Conservation (phyloP, 1,140 invertebrate genomes). For the Medauroidea extradentata region DNA sequence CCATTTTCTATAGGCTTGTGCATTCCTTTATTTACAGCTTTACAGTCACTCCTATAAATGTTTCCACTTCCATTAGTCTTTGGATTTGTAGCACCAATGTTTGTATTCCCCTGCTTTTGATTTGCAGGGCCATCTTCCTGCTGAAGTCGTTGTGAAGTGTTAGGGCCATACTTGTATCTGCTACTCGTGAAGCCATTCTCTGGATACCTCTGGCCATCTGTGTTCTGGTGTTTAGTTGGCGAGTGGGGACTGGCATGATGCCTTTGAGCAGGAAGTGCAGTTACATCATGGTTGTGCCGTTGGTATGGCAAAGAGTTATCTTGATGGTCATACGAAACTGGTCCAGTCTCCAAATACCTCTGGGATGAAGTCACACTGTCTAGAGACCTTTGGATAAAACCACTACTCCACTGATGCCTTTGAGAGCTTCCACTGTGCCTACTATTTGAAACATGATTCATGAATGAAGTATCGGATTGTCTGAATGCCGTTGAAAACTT, state of each 20-base stretch:
- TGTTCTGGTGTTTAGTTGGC: background rate
- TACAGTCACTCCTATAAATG: slow-evolving; percentile 14
- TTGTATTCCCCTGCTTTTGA: background rate
- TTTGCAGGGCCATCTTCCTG: background rate
- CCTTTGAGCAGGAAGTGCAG: background rate
- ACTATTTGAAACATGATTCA: too few relatives aligned
- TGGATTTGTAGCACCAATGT: too few relatives aligned
- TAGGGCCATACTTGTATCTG: background rate
- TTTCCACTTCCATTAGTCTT: too few relatives aligned
- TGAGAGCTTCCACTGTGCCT: too few relatives aligned
- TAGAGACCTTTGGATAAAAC: background rate
- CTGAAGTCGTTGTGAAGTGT: background rate
- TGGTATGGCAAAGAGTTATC: background rate
- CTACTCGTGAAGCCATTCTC: background rate
- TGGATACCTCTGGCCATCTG: background rate
- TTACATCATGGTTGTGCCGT: background rate
- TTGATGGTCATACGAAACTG: background rate
- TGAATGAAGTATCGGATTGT: too few relatives aligned
- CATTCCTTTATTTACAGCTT: slow-evolving; percentile 22
- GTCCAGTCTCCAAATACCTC: background rate
- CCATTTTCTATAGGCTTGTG: slow-evolving; percentile 19
- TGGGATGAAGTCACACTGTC: background rate
- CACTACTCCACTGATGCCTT: too few relatives aligned
- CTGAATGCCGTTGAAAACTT: too few relatives aligned
- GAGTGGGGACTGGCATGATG: background rate